Evolutionary conservation across 2,888 invertebrate genomes (phyloP).

Genomic region (Tanytarsus gracilentus): DNA sequence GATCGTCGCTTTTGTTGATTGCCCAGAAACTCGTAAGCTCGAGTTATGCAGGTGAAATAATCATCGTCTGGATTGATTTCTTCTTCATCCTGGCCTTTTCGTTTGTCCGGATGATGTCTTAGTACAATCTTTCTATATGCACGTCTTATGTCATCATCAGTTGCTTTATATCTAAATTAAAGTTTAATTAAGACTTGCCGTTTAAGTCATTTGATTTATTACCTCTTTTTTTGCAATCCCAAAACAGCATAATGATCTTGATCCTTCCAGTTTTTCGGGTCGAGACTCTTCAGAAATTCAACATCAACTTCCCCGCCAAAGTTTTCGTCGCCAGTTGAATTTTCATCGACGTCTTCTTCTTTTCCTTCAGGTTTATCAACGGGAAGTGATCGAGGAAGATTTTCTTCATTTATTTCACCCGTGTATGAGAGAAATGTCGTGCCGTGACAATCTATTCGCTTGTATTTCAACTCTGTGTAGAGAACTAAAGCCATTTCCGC

Average conservation of each 20-base stretch:
- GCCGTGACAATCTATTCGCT: constrained; percentile 16
- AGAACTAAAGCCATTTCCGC: constrained; percentile 15
- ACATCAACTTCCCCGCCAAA: too few relatives aligned
- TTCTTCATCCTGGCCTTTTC: constrained; percentile 74
- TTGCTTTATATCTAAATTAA: constrained; percentile 65
- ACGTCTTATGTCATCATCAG: constrained; percentile 86
- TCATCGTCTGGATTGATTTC: constrained; percentile 84
- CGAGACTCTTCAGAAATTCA: constrained; percentile 73
- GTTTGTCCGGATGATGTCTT: constrained; percentile 96
- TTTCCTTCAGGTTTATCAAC: not conserved
- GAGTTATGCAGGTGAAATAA: constrained; percentile 97
- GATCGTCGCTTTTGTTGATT: constrained; percentile 72
- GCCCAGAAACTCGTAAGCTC: constrained; percentile 87
- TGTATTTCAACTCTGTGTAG: constrained; percentile 26
- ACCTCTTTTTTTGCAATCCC: constrained; percentile 63
- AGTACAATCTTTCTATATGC: constrained; percentile 87
- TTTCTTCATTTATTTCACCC: constrained; percentile 25
- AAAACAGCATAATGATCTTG: constrained; percentile 97
- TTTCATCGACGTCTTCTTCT: constrained; percentile 28
- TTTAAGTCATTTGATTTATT: constrained; percentile 8
- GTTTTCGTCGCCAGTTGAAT: constrained; percentile 38
- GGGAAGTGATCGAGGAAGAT: constrained; percentile 11
- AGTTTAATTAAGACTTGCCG: not conserved
- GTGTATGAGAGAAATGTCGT: constrained; percentile 18
- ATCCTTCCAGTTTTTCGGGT: constrained; percentile 95